Percentiles rank a stretch among this genome's conserved stretches.
phyloP scores from a whole-genome alignment of 2,797 vertebrate genomes.

The Schizopygopsis malacanthus region DNA sequence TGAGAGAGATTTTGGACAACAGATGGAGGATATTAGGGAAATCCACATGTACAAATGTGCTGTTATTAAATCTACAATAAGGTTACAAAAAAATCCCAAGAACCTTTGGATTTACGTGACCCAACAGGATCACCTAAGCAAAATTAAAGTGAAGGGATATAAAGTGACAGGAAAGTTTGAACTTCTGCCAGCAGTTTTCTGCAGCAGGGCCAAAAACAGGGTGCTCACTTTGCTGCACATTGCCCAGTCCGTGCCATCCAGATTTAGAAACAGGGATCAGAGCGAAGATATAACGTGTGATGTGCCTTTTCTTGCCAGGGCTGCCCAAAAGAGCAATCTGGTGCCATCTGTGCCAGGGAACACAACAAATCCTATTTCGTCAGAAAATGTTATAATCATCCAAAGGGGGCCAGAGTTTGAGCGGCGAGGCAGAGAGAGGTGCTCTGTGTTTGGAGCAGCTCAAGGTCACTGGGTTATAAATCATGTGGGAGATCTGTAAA shows the following conservation, averaged over 20 bases:
- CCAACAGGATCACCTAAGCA: slow-evolving; percentile 1
- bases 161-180: slow-evolving; percentile 43
- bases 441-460: slow-evolving; percentile 49
- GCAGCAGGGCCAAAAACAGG: slow-evolving; percentile 31
- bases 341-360: slow-evolving; percentile 66
- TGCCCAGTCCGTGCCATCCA: slow-evolving; percentile 32
- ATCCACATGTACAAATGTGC: slow-evolving; percentile 5
- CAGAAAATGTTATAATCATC: slow-evolving; percentile 62
- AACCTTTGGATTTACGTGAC: not conserved
- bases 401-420: slow-evolving; percentile 45
- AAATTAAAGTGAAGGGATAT: slow-evolving; percentile 21
- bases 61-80: not conserved
- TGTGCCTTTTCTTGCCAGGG: slow-evolving; percentile 44
- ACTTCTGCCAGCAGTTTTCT: slow-evolving; percentile 33
- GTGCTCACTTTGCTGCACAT: slow-evolving; percentile 37
- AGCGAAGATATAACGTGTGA: slow-evolving; percentile 31
- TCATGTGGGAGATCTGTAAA: not conserved
- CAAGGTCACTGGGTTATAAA: slow-evolving; percentile 63
- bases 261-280: slow-evolving; percentile 53
- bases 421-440: slow-evolving; percentile 26
- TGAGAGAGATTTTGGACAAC: not conserved
- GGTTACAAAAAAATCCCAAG: not conserved
- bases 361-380: slow-evolving; percentile 63
- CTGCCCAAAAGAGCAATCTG: slow-evolving; percentile 65
- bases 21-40: not conserved